Evolutionary conservation across 2,113 vertebrate genomes (phyloP).

Genomic region (Thryonomys swinderianus): DNA sequence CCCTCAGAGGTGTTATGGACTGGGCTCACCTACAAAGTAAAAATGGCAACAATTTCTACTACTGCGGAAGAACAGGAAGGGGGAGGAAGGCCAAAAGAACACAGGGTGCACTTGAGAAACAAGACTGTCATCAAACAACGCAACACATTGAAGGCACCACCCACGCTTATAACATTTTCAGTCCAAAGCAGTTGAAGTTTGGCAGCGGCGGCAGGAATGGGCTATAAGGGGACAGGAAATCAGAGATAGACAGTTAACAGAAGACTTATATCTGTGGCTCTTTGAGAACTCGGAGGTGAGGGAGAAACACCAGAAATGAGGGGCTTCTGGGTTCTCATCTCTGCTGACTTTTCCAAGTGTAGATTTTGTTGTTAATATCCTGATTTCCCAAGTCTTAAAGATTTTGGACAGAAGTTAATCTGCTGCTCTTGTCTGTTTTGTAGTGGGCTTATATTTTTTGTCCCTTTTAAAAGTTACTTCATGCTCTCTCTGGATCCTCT

Average conservation of each 20-base stretch:
- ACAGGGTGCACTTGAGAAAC: slow-evolving; percentile 86
- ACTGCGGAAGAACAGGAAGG: slow-evolving; percentile 81
- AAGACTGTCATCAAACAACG: slow-evolving; percentile 88
- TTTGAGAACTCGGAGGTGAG: slow-evolving; percentile 29
- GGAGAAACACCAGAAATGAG: background rate
- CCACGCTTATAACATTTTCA: slow-evolving; percentile 86
- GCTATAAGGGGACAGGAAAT: slow-evolving; percentile 81
- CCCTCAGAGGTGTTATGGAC: slow-evolving; percentile 71
- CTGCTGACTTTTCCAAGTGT: slow-evolving; percentile 59
- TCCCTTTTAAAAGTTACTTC: slow-evolving; percentile 27
- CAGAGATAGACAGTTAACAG: slow-evolving; percentile 77
- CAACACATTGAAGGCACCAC: slow-evolving; percentile 91
- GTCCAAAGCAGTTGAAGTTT: slow-evolving; percentile 88
- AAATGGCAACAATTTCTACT: slow-evolving; percentile 77
- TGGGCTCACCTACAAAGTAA: slow-evolving; percentile 67
- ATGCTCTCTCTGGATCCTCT: slow-evolving; percentile 71
- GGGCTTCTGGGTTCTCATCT: background rate
- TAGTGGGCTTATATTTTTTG: slow-evolving; percentile 7
- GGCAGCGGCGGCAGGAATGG: slow-evolving; percentile 83
- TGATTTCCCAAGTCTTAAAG: slow-evolving; percentile 64
- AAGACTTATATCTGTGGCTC: slow-evolving; percentile 71
- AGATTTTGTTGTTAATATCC: background rate
- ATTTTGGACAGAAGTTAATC: slow-evolving; percentile 55
- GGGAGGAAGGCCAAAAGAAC: slow-evolving; percentile 81
- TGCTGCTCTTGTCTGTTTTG: slow-evolving; percentile 21